phyloP scores from a whole-genome alignment of 1,140 invertebrate species.

The Pantala flavescens region DNA sequence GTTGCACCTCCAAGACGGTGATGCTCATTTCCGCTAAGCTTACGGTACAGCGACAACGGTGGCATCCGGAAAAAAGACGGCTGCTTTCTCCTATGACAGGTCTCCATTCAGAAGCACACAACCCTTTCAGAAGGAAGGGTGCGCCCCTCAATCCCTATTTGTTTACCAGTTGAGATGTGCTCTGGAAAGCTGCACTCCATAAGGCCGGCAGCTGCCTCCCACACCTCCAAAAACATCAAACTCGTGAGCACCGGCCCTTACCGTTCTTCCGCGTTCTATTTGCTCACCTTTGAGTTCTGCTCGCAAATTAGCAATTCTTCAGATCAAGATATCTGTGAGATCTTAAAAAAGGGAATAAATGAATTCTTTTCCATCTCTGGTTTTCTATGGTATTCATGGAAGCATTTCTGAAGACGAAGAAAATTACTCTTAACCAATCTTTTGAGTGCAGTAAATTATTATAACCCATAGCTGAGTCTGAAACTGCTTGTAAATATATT shows the following conservation, averaged over 20 bases:
- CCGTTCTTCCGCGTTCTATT: background rate
- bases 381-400: too few species aligned
- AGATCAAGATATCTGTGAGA: too few species aligned
- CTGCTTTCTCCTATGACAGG: background rate
- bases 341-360: too few species aligned
- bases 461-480: too few species aligned
- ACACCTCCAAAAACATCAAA: background rate
- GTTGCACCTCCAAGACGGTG: background rate
- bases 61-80: background rate
- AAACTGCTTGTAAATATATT: too few species aligned
- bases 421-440: too few species aligned
- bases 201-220: background rate
- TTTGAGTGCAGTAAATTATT: too few species aligned
- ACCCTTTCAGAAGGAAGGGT: background rate
- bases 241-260: background rate
- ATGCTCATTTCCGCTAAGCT: background rate
- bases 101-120: background rate
- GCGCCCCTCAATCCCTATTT: background rate
- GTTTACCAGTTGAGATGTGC: slow-evolving; percentile 8
- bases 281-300: too few species aligned
- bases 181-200: background rate
- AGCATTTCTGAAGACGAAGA: too few species aligned
- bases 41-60: background rate
- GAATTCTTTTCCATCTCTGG: too few species aligned
- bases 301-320: too few species aligned